Base-by-base conservation (phyloP, 2,113 vertebrate genomes). In the Paratilapia polleni region DNA sequence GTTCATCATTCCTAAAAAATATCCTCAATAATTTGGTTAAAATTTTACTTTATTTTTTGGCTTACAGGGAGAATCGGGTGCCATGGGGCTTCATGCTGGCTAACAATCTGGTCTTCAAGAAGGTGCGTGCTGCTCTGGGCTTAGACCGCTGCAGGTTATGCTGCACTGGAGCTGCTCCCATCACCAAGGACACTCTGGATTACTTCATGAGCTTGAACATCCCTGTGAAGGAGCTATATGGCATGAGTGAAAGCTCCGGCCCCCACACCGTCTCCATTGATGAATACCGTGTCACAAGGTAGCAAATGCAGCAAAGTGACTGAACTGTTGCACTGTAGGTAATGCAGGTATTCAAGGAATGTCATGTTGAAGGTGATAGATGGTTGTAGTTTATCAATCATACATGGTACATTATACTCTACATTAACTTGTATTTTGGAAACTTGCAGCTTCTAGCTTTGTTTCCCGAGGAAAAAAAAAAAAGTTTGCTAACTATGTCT, bases 181-280 rank as follows among this genome's bases (percentile, higher is more conserved):
- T 97, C 80, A 93, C 96, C 26, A 95, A 88, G 85, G 91, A 95
- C 12, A 96, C 95, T 0, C 79, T 96, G 91, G 95, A 96, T 3
- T 96, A 94, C 93, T 97, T 97, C 92, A 95, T 97, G 93, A 96
- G 97, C 90, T 94, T 97, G 12, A 83, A 95, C 91, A 90, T 97
- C 6, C 94, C 94, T 3, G 7, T 97, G 80, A 78, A 79, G 17
- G 95, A 96, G 92, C 4, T 95, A 0, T 97, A 97, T 0, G 96
- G 96, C 62, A 94, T 96, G 96, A 94, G 96, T 0, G 96, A 97
- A 81, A 93, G 96, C 94, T 90, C 91, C 0, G 96, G 97, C 1
- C 82, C 96, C 2, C 97, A 97, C 77, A 31, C 93, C 0, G 0
- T 96, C 59, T 95, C 95, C 59, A 17, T 19, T 1, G 8, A 73